Conservation (phyloP, 2,888 invertebrate genomes). For the Dromius quadrimaculatus region DNA sequence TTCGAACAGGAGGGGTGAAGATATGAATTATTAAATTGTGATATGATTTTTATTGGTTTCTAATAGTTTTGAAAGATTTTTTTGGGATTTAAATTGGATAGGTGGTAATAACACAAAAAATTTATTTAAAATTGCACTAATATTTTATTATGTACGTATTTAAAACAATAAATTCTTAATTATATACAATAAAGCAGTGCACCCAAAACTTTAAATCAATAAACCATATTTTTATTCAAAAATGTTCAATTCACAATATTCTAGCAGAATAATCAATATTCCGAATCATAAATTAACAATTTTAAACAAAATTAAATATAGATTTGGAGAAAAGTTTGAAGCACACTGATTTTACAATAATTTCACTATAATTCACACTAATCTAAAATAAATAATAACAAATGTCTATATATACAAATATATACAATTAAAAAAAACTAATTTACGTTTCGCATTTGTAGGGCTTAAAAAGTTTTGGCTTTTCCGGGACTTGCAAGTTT, state of each 20-base stretch:
- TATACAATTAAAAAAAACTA: constrained; percentile 30
- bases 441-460: constrained; percentile 74
- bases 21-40: constrained; percentile 39
- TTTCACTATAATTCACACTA: constrained; percentile 18
- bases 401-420: constrained; percentile 22
- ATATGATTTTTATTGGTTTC: constrained; percentile 25
- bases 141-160: constrained; percentile 42
- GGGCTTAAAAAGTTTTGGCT: constrained; percentile 81
- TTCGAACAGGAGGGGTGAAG: constrained; percentile 25
- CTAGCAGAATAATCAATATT: constrained; percentile 37
- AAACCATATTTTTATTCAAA: constrained; percentile 15
- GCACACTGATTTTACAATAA: constrained; percentile 28
- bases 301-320: background rate
- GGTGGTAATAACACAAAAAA: background rate
- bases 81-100: background rate
- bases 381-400: constrained; percentile 42
- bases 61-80: background rate
- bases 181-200: constrained; percentile 43
- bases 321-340: background rate
- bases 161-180: constrained; percentile 47
- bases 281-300: constrained; percentile 21
- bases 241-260: constrained; percentile 5
- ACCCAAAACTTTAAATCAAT: constrained; percentile 24
- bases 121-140: constrained; percentile 47
- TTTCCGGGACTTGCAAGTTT: constrained; percentile 63